phyloP scores from a whole-genome alignment of 2,888 invertebrate genomes.

The Meteorus cinctellus region DNA sequence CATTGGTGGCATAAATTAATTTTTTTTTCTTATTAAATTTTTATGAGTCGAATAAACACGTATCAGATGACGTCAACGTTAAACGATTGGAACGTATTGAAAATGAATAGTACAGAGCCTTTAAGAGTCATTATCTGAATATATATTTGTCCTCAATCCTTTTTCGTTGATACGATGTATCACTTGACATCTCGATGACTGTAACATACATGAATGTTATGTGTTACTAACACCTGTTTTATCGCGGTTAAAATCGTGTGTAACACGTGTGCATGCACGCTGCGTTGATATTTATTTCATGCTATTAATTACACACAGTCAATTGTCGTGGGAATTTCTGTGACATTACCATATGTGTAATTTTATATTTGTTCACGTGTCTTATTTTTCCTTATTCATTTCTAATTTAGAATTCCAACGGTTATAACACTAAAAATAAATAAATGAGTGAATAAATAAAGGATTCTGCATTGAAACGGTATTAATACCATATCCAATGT shows the following conservation, averaged over 20 bases:
- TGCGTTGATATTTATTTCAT: background rate
- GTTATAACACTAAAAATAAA: background rate
- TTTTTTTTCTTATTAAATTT: background rate
- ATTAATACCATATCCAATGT: background rate
- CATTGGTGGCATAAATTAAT: background rate
- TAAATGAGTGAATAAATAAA: background rate
- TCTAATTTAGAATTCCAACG: background rate
- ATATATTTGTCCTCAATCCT: conserved; percentile 23
- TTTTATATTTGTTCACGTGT: background rate
- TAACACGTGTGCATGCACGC: background rate
- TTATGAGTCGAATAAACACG: background rate
- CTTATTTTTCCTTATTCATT: background rate
- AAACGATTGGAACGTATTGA: conserved; percentile 1
- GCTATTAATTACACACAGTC: conserved; percentile 13
- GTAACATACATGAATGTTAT: too few species aligned
- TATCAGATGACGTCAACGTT: background rate
- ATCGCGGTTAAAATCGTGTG: conserved; percentile 16
- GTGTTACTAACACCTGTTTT: conserved; percentile 20
- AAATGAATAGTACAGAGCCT: background rate
- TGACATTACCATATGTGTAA: background rate
- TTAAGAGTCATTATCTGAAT: conserved; percentile 13
- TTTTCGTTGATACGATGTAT: background rate
- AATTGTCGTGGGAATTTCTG: background rate
- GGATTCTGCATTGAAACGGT: background rate
- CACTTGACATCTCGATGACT: conserved; percentile 15